Evolutionary conservation across 2,888 invertebrate species (phyloP), one percentile per base, ranked within the genome.

Genomic region (Thecophora atra): DNA sequence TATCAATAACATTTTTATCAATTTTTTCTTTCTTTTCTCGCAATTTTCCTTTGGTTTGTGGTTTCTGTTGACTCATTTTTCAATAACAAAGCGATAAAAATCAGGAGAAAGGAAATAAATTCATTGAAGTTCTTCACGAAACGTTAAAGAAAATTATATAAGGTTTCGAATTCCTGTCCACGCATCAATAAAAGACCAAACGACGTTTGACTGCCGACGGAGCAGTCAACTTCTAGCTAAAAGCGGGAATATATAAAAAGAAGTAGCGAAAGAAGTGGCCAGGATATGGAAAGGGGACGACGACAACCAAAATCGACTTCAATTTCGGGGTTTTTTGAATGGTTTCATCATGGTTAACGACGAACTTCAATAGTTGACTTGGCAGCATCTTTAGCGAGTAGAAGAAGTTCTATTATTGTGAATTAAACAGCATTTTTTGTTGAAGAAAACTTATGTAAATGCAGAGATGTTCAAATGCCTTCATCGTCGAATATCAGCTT

Each of bases 71-170:
- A 26, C 26, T 58, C 58, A 28, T 24, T 58, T 58, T 58, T 24
- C 58, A 28, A 58, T 58, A 58, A 58, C 15, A 28, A 24, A 28
- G 24, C 58, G 13, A 28, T 28, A 58, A 15, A 26, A 26, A 58
- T 58, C 26, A 58, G 15, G 15, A 28, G 13, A 58, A 26, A 26
- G 28, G 24, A 58, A 28, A 58, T 15, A 28, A 58, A 58, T 28
- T 58, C 26, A 58, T 58, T 54, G 54, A 54, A 54, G 54, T 11
- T 15, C 17, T 58, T 58, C 8, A n/a, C n/a, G 19, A 17, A 1
- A 17, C 47, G 58, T 58, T 58, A 21, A n/a, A n/a, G n/a, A n/a
- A n/a, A n/a, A n/a, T n/a, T n/a, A n/a, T 11, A 58, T 58, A 58
- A 13, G 58, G 58, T 24, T 58, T 58, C 58, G 11, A 5, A 26